Evolutionary conservation across 2,797 vertebrate species (phyloP).

Genomic region (Sebastes minor): DNA sequence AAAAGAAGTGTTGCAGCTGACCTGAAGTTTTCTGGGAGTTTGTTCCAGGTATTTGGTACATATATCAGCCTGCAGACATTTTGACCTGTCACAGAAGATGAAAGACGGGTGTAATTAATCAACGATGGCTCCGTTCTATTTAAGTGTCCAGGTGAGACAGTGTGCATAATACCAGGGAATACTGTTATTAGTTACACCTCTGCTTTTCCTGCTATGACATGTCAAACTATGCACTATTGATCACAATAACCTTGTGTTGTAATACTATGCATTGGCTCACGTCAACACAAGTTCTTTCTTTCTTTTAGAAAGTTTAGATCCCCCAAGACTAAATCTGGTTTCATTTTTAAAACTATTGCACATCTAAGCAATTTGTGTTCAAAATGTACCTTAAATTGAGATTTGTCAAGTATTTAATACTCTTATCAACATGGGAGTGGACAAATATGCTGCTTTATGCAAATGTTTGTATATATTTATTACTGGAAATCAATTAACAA

Average conservation of each 20-base stretch:
- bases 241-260: background rate
- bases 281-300: background rate
- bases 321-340: background rate
- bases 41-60: no score
- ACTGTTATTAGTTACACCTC: background rate
- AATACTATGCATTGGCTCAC: background rate
- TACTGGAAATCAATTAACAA: no score
- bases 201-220: background rate
- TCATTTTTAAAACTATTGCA: background rate
- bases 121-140: fast-evolving
- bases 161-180: background rate
- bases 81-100: background rate
- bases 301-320: background rate
- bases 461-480: no score
- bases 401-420: no score
- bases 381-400: no score
- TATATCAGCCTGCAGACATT: background rate
- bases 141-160: background rate
- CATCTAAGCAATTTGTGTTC: background rate
- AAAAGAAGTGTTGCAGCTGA: no score
- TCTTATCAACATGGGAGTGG: no score
- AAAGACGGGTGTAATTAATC: background rate
- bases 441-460: no score
- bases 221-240: background rate
- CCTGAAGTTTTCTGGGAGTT: no score